These are phyloP conservation scores for Hedya salicella DNA, from an alignment of 2,888 invertebrate species.

Conservation along the genomic window DNA sequence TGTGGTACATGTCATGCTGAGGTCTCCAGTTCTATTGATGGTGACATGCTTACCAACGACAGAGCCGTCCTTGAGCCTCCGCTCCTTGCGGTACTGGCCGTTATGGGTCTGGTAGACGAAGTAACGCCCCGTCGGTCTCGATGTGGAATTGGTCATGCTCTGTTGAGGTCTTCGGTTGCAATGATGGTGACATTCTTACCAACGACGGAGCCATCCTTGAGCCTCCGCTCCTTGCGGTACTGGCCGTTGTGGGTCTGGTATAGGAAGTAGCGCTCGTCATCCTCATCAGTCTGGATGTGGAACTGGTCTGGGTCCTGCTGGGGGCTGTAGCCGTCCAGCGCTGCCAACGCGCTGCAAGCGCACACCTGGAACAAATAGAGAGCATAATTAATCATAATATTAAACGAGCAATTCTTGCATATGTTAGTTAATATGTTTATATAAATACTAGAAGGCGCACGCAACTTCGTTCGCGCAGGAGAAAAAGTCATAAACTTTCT, in stretches of 20 bases:
- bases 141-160: slow-evolving; percentile 93
- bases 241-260: slow-evolving; percentile 96
- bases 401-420: too few relatives aligned
- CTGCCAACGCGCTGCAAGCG: slow-evolving; percentile 71
- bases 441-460: too few relatives aligned
- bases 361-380: slow-evolving; percentile 61
- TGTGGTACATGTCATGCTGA: too few relatives aligned
- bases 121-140: slow-evolving; percentile 88
- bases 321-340: slow-evolving; percentile 79
- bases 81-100: slow-evolving; percentile 92
- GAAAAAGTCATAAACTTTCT: too few relatives aligned
- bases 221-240: slow-evolving; percentile 93
- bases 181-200: slow-evolving; percentile 75
- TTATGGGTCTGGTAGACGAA: slow-evolving; percentile 95
- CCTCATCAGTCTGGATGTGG: slow-evolving; percentile 96
- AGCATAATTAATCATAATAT: background rate
- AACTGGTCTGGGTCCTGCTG: slow-evolving; percentile 91
- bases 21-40: too few relatives aligned
- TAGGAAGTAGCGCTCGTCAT: slow-evolving; percentile 95
- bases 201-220: slow-evolving; percentile 94
- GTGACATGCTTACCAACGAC: too few relatives aligned
- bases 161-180: slow-evolving; percentile 84
- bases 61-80: slow-evolving; percentile 38
- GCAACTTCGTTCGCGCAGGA: too few relatives aligned
- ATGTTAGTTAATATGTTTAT: too few relatives aligned